phyloP scores from a whole-genome alignment of 2,888 invertebrate species.

The Sphaeridia pumilis region DNA sequence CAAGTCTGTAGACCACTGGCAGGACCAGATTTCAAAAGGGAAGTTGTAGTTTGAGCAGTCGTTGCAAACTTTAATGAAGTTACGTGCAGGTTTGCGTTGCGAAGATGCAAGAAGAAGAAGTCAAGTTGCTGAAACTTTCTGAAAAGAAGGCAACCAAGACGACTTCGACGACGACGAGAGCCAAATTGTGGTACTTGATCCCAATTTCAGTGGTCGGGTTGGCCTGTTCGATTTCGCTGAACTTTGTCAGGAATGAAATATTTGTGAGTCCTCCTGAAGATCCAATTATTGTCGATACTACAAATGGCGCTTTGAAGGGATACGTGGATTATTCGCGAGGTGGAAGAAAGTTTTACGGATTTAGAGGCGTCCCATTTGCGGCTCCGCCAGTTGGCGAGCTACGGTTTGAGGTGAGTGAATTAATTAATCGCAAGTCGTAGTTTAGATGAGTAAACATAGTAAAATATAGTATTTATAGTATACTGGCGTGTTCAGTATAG shows the following conservation, averaged over 20 bases:
- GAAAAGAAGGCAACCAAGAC: not conserved
- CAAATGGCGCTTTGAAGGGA: not conserved
- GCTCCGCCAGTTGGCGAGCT: slow-evolving; percentile 4
- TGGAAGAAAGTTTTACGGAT: slow-evolving; percentile 3
- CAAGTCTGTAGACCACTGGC: no score
- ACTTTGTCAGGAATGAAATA: not conserved
- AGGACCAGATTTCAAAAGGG: no score
- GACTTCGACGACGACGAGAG: not conserved
- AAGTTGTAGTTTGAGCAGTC: no score
- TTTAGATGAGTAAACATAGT: not conserved
- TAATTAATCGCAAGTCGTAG: not conserved
- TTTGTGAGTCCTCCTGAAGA: not conserved
- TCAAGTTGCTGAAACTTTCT: no score
- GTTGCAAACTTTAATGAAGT: no score
- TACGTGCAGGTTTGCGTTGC: no score
- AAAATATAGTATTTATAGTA: not conserved
- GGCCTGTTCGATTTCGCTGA: not conserved
- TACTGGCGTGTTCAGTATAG: not conserved
- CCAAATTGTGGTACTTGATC: not conserved
- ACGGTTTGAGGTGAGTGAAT: slow-evolving; percentile 6
- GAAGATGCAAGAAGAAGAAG: no score
- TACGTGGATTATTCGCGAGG: not conserved
- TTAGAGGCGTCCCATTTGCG: slow-evolving; percentile 6
- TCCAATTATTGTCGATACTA: slow-evolving; percentile 2
- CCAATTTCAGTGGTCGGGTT: not conserved